These are phyloP conservation scores for Liposcelis brunnea DNA, from an alignment of 2,888 invertebrate species.

Conservation along the genomic window DNA sequence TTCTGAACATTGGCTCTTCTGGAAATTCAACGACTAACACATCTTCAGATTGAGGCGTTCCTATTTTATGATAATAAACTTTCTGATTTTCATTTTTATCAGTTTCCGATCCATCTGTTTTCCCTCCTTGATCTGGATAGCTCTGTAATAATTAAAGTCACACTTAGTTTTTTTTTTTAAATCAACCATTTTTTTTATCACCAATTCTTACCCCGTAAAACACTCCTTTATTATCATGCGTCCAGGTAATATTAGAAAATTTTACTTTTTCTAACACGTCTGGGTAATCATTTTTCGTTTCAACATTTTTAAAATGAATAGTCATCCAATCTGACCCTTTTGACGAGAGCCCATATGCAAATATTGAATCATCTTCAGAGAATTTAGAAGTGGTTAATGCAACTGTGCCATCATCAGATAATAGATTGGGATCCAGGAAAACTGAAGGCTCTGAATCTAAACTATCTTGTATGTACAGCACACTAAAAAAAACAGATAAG, in stretches of 20 bases:
- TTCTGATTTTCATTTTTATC: conserved; percentile 78
- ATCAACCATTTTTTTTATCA: conserved; percentile 8
- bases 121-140: conserved; percentile 64
- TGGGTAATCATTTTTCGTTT: conserved; percentile 62
- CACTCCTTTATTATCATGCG: conserved; percentile 83
- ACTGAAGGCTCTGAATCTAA: conserved; percentile 58
- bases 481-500: conserved; percentile 37
- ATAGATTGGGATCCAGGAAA: conserved; percentile 87
- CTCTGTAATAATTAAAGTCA: conserved; percentile 33
- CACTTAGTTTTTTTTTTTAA: neutral
- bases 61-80: conserved; percentile 77
- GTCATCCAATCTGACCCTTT: conserved; percentile 96
- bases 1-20: conserved; percentile 47
- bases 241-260: conserved; percentile 84
- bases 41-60: conserved; percentile 73
- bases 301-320: conserved; percentile 63
- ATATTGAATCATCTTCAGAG: conserved; percentile 75
- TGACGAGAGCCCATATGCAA: conserved; percentile 81
- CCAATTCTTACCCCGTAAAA: conserved; percentile 64
- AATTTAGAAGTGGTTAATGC: conserved; percentile 59
- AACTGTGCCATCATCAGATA: conserved; percentile 82
- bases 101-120: conserved; percentile 85
- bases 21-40: conserved; percentile 76
- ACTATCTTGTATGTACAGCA: conserved; percentile 72
- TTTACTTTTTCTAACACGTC: conserved; percentile 86